phyloP scores from a whole-genome alignment of 2,113 vertebrate genomes.

The Cinclus mexicanus region DNA sequence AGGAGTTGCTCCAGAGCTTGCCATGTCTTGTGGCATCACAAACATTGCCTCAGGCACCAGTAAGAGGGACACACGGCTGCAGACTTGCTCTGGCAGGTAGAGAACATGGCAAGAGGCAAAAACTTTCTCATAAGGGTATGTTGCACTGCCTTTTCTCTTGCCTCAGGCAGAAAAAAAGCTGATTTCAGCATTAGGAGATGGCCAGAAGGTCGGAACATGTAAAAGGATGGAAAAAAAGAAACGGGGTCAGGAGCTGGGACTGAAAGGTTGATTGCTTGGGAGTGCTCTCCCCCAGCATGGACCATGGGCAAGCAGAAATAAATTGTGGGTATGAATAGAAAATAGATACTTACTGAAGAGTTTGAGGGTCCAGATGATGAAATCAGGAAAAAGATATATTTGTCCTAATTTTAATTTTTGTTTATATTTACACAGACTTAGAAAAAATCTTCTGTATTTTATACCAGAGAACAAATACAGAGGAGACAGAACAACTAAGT shows the following conservation, averaged over 20 bases:
- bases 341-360: background rate
- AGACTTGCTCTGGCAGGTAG: background rate
- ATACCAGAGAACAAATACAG: background rate
- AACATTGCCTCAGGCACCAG: background rate
- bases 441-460: background rate
- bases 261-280: background rate
- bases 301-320: background rate
- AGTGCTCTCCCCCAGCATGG: background rate
- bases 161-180: background rate
- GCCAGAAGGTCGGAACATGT: background rate
- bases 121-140: background rate
- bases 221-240: background rate
- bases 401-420: background rate
- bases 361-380: background rate
- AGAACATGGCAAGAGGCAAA: background rate
- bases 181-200: background rate
- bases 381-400: background rate
- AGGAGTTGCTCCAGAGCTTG: background rate
- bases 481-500: background rate
- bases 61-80: background rate
- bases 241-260: background rate
- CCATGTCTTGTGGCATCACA: accelerated
- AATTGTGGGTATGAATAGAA: background rate
- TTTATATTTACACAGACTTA: background rate
- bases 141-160: background rate